Evolutionary conservation across 1,140 invertebrate species (phyloP).

Genomic region (Kradibia gibbosae): DNA sequence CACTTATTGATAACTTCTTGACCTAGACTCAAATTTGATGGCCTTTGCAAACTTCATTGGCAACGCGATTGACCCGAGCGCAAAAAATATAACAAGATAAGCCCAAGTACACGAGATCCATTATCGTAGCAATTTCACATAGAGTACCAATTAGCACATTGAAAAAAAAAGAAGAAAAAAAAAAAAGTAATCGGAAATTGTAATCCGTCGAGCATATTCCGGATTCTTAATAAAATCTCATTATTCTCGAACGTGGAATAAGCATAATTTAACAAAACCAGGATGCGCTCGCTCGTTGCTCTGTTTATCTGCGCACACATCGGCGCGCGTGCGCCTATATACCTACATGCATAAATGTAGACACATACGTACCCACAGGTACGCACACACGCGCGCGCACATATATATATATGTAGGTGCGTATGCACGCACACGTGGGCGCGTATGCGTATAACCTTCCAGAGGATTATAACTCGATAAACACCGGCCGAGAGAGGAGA

Average conservation of each 20-base stretch:
- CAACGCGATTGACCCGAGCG: background rate
- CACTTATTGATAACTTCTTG: conserved; percentile 4
- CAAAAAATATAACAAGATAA: background rate
- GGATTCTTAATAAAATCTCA: conserved; percentile 42
- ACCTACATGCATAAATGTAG: no score
- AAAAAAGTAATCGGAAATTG: conserved; percentile 33
- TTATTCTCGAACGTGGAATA: conserved; percentile 27
- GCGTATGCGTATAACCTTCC: background rate
- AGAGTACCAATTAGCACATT: background rate
- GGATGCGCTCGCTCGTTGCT: background rate
- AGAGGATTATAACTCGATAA: conserved; percentile 43
- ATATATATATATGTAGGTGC: no score
- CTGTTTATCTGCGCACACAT: background rate
- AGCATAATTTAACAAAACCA: conserved; percentile 6
- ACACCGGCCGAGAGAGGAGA: conserved; percentile 9
- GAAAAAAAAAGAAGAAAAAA: no score
- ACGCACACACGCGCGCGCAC: no score
- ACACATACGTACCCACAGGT: no score
- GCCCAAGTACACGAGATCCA: background rate
- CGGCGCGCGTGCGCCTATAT: background rate
- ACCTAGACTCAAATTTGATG: background rate
- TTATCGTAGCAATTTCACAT: background rate
- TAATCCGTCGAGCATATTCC: background rate
- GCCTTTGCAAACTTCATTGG: background rate
- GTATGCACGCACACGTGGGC: background rate